These are phyloP conservation scores for Caenorhabditis afra DNA, from an alignment of 2,888 invertebrate species.

Conservation along the genomic window DNA sequence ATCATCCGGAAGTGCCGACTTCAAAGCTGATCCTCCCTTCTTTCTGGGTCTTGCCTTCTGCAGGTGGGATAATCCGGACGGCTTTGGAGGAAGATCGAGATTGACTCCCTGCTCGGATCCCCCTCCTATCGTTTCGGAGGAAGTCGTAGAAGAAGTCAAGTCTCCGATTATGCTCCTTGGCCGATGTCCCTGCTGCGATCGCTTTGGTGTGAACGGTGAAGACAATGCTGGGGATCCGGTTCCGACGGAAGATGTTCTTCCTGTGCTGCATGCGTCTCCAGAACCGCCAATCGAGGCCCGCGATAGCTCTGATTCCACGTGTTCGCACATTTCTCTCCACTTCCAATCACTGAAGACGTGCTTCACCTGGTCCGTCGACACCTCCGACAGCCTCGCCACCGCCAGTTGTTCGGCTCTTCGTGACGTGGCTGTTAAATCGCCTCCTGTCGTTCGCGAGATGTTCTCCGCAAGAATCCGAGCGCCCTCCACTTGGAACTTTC, in stretches of 20 bases:
- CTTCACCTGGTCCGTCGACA: conserved; percentile 59
- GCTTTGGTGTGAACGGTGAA: conserved; percentile 57
- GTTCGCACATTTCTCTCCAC: conserved; percentile 66
- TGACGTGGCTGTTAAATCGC: conserved; percentile 43
- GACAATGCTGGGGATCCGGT: conserved; percentile 59
- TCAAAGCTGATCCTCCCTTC: conserved; percentile 19
- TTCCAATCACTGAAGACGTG: conserved; percentile 67
- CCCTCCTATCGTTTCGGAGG: conserved; percentile 33
- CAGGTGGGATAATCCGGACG: conserved; percentile 64
- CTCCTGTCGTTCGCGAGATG: conserved; percentile 42
- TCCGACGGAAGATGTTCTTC: conserved; percentile 50
- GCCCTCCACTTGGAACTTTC: conserved; percentile 59
- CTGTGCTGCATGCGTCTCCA: conserved; percentile 45
- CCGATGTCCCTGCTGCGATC: conserved; percentile 36
- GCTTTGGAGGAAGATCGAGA: conserved; percentile 66
- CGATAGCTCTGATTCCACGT: conserved; percentile 51
- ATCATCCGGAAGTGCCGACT: conserved; percentile 15
- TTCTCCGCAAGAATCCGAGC: conserved; percentile 50
- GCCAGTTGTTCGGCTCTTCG: conserved; percentile 60
- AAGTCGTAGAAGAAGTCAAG: conserved; percentile 43
- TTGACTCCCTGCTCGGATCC: conserved; percentile 52
- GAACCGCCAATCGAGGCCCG: conserved; percentile 32
- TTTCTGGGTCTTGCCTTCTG: conserved; percentile 68
- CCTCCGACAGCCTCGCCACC: conserved; percentile 52
- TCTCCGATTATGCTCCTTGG: conserved; percentile 67